Base-by-base conservation (phyloP, 1,140 invertebrate species). In the Conus betulinus region DNA sequence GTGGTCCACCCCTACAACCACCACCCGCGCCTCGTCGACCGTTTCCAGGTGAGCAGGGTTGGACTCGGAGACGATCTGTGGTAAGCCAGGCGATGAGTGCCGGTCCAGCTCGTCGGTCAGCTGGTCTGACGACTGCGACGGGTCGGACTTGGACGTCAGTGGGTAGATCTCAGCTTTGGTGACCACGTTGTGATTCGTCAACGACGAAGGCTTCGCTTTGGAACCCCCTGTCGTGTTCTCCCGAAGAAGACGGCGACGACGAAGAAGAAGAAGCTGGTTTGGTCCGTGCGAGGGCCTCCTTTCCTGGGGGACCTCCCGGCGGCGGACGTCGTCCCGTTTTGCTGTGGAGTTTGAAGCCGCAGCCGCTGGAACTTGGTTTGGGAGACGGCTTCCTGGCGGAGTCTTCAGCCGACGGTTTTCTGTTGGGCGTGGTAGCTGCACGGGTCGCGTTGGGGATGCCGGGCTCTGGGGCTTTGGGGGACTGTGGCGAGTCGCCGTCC, bases 401-500 rank as follows among this genome's bases (percentile, higher is more conserved):
- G n/a, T 51, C 6, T 7, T n/a, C 27, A 25, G 79, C 3, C 13
- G 79, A 81, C 51, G 20, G 13, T 13, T 53, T 25, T 23, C 11
- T 23, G 27, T 10, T 7, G 5, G 79, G 39, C 79, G 79, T 52
- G 27, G 39, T 39, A 3, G 39, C 39, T 39, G 39, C 39, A 39
- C 39, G 39, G 39, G 39, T 39, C 13, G 79, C 39, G 17, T 11
- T 5, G 79, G 51, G 51, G 4, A 17, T 15, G 39, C 67, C 67
- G 15, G 17, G 11, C 39, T 39, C 39, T 11, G 67, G 23, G 67
- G 57, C 57, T 27, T 76, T 85, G 63, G 84, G 85, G 71, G 71
- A 78, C 23, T 55, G 85, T 3, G 74, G 74, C 0, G 85, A 87
- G 52, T 87, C 74, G 15, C 85, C 71, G 71, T 87, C 85, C 3